Percentiles rank a stretch among this genome's conserved stretches.
Conservation (phyloP, 2,113 vertebrate species). For the Mugil cephalus region DNA sequence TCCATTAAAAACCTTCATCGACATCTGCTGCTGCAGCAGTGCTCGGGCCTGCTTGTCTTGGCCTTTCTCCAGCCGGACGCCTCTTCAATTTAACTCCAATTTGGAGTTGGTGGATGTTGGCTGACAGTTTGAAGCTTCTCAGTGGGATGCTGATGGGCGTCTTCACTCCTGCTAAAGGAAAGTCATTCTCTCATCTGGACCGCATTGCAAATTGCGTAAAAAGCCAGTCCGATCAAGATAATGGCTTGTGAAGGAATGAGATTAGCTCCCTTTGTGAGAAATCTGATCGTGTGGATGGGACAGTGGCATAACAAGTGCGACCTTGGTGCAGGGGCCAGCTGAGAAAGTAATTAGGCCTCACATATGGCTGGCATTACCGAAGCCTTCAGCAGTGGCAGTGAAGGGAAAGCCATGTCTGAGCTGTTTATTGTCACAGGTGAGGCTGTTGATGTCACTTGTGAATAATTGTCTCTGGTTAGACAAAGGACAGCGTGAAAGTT, state of each 20-base stretch:
- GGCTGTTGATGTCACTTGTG: slow-evolving; percentile 25
- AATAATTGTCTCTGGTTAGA: slow-evolving; percentile 13
- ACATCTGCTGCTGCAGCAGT: slow-evolving; percentile 71
- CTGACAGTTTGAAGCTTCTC: slow-evolving; percentile 85
- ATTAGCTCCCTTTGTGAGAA: slow-evolving; percentile 81
- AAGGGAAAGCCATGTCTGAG: slow-evolving; percentile 38
- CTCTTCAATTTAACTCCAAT: slow-evolving; percentile 79
- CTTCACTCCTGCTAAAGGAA: slow-evolving; percentile 70
- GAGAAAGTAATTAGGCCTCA: slow-evolving; percentile 77
- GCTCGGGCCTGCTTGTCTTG: slow-evolving; percentile 75
- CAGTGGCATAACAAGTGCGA: slow-evolving; percentile 76
- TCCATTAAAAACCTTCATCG: slow-evolving; percentile 75
- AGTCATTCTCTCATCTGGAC: slow-evolving; percentile 76
- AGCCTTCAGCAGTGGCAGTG: slow-evolving; percentile 33
- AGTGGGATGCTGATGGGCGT: slow-evolving; percentile 68
- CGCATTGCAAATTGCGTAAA: slow-evolving; percentile 64
- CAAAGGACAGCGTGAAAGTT: slow-evolving; percentile 15
- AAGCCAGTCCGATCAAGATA: slow-evolving; percentile 79
- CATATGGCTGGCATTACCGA: slow-evolving; percentile 63
- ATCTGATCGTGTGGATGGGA: slow-evolving; percentile 78
- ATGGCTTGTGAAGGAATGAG: slow-evolving; percentile 84
- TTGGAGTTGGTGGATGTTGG: slow-evolving; percentile 84
- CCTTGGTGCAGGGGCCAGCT: slow-evolving; percentile 75
- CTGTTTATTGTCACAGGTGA: slow-evolving; percentile 55
- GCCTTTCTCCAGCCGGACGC: slow-evolving; percentile 74